A percentile compares a stretch with the other conserved stretches of the same genome.
phyloP scores from a whole-genome alignment of 2,797 vertebrate genomes.

The Distichodus sexfasciatus region DNA sequence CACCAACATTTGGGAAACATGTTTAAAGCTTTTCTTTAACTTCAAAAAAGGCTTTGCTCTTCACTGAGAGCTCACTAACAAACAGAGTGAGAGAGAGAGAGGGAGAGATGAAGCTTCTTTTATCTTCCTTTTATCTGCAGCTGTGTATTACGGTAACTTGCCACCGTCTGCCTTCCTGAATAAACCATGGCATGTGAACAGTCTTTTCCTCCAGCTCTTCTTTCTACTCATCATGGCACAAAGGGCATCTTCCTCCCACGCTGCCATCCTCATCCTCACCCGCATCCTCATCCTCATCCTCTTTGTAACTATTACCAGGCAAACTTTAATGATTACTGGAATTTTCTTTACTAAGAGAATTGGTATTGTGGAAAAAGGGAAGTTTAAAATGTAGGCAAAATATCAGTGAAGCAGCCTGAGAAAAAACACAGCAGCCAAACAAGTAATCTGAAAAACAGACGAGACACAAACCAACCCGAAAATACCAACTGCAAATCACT shows the following conservation, averaged over 20 bases:
- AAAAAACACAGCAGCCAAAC: too few species aligned
- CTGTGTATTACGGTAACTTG: constrained; percentile 18
- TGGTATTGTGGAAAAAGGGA: too few species aligned
- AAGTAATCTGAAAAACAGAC: too few species aligned
- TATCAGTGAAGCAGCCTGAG: too few species aligned
- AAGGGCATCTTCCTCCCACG: constrained; percentile 31
- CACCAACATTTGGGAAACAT: too few species aligned
- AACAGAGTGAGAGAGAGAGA: constrained; percentile 46
- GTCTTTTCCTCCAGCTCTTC: constrained; percentile 21
- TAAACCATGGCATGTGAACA: constrained; percentile 53
- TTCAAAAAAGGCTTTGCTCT: constrained; percentile 1
- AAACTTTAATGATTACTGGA: too few species aligned
- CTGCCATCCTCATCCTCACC: neutral
- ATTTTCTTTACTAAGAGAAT: too few species aligned
- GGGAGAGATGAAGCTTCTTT: neutral
- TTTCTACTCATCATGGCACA: constrained; percentile 35
- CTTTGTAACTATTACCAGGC: neutral
- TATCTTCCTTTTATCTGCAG: constrained; percentile 56
- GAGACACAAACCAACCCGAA: too few species aligned
- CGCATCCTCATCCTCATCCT: neutral
- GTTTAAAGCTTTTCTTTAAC: neutral
- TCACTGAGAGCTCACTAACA: constrained; percentile 36
- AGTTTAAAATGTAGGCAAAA: too few species aligned
- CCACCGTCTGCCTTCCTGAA: constrained; percentile 50
- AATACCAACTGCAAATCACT: too few species aligned